Base-by-base conservation (phyloP, 2,888 invertebrate species). In the Diarsia dahlii region DNA sequence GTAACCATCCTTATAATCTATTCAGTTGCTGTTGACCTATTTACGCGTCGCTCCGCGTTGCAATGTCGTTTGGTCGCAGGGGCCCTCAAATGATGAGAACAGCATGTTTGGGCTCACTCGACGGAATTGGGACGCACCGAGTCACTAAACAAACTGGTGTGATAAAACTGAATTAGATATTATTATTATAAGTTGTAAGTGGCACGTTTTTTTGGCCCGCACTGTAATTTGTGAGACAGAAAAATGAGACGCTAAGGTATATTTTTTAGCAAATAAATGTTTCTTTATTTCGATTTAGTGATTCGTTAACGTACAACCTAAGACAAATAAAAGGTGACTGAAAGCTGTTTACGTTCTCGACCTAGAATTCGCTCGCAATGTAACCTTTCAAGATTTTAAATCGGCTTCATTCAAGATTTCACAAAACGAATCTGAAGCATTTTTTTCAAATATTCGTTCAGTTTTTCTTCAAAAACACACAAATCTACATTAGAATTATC, bases 11-110 rank as follows among this genome's bases (percentile, higher is more conserved):
- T 89, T 84, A 87, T 89, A 88, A 89, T 84, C 87, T 89, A 89
- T 89, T 88, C 88, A 87, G 74, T 88, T 76, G 74, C 68, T 73
- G 77, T 50, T 89, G 91, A 87, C 91, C 91, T 88, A 91, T 89
- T 87, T 91, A 87, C 86, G 79, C 74, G 74, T 66, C 77, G 87
- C 84, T 78, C 84, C 76, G 78, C 86, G 85, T 73, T 88, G 89
- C 87, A 87, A 77, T 84, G 84, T 84, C 87, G 85, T 86, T 79
- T 87, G 88, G 83, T 85, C 85, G 75, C 82, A 81, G 87, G 87
- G 82, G 84, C 84, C 85, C 87, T 80, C 82, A 56, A 76, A 77
- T 78, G 84, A 84, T 78, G 78, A 66, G 84, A 77, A 76, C 81
- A 80, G 73, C 79, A 87, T 82, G 71, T 84, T 83, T 86, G 77